These are phyloP conservation scores for Centropyge bicolor DNA, from an alignment of 2,797 vertebrate species.

Conservation along the genomic window DNA sequence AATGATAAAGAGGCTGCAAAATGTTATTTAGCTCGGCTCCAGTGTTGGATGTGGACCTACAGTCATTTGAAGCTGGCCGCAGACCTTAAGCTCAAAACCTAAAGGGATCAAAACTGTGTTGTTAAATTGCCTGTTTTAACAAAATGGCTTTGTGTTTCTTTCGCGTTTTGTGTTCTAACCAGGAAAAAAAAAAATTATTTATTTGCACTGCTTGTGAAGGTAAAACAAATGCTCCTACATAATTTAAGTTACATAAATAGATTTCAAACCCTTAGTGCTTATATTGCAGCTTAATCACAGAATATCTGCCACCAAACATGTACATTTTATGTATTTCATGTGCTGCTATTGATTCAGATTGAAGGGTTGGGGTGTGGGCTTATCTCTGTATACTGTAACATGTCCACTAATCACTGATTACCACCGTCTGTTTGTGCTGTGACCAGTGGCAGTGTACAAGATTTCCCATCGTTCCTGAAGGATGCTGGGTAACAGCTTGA, in stretches of 20 bases:
- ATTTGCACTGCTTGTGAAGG: constrained; percentile 22
- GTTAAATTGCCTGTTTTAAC: constrained; percentile 50
- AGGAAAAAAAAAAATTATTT: constrained; percentile 3
- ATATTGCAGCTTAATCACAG: constrained; percentile 34
- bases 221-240: constrained; percentile 7
- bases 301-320: constrained; percentile 49
- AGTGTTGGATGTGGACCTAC: constrained; percentile 61
- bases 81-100: constrained; percentile 66
- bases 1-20: constrained; percentile 77
- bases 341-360: constrained; percentile 63
- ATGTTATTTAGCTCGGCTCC: constrained; percentile 71
- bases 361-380: constrained; percentile 68
- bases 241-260: constrained; percentile 22
- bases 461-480: constrained; percentile 85
- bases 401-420: constrained; percentile 83
- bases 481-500: constrained; percentile 85
- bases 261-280: constrained; percentile 28
- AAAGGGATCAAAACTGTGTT: constrained; percentile 57
- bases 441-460: constrained; percentile 79
- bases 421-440: constrained; percentile 80
- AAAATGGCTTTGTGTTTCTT: constrained; percentile 37
- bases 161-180: constrained; percentile 13
- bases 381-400: constrained; percentile 81
- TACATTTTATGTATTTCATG: constrained; percentile 50
- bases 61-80: constrained; percentile 68